These are phyloP conservation scores for Ips typographus DNA, from an alignment of 1,140 invertebrate species.

Conservation along the genomic window DNA sequence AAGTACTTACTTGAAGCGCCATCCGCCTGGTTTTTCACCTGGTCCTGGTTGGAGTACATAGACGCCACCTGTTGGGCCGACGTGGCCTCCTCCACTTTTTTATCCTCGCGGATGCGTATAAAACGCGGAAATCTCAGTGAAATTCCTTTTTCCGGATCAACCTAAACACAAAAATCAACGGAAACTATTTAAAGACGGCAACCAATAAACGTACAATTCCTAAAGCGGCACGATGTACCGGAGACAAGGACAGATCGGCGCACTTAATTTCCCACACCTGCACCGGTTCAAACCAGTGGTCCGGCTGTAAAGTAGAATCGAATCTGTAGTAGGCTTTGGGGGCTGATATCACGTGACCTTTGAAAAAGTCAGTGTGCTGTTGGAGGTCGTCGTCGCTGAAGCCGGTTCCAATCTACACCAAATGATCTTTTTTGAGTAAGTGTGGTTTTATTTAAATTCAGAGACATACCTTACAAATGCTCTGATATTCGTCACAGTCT, in stretches of 20 bases:
- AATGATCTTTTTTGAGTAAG: background rate
- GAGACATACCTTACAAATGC: slow-evolving; percentile 76
- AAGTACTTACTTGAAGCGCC: slow-evolving; percentile 43
- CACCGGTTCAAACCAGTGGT: slow-evolving; percentile 93
- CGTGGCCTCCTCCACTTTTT: slow-evolving; percentile 90
- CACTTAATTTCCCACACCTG: slow-evolving; percentile 99
- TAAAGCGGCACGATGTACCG: slow-evolving; percentile 86
- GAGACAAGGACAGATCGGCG: slow-evolving; percentile 96
- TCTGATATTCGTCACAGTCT: slow-evolving; percentile 92
- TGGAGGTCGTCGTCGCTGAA: slow-evolving; percentile 92
- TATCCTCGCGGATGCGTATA: slow-evolving; percentile 90
- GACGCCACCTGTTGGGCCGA: slow-evolving; percentile 81
- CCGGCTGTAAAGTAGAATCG: slow-evolving; percentile 76
- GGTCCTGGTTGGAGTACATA: slow-evolving; percentile 88
- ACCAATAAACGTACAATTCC: slow-evolving; percentile 71
- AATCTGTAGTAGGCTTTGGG: slow-evolving; percentile 87
- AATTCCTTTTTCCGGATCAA: slow-evolving; percentile 91
- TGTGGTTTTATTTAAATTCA: slow-evolving; percentile 9
- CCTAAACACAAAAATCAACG: slow-evolving; percentile 52
- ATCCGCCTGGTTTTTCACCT: slow-evolving; percentile 78
- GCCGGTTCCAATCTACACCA: slow-evolving; percentile 88
- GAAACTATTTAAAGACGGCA: background rate
- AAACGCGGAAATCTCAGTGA: slow-evolving; percentile 96
- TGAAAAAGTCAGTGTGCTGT: slow-evolving; percentile 75
- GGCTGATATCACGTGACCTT: slow-evolving; percentile 70